These are phyloP conservation scores for Patiria miniata DNA, from an alignment of 35 echinoderm and acorn worm genomes.

Conservation along the genomic window DNA sequence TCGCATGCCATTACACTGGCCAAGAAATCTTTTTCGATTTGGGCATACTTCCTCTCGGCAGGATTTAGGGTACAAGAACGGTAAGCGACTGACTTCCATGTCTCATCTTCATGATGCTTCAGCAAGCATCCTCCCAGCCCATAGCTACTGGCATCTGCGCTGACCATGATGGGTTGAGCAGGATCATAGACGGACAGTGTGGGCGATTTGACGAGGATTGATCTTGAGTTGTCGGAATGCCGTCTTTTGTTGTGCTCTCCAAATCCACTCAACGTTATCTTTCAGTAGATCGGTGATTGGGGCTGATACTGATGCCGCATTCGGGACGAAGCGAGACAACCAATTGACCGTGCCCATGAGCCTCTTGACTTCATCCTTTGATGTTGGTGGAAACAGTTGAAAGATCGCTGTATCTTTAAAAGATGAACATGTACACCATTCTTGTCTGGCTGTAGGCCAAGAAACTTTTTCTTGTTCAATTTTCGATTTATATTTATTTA, in stretches of 20 bases:
- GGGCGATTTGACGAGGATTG: background rate
- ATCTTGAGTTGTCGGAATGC: conserved; percentile 54
- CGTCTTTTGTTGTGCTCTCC: conserved; percentile 32
- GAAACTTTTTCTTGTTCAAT: conserved; percentile 46
- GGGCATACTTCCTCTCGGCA: conserved; percentile 59
- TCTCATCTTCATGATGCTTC: conserved; percentile 40
- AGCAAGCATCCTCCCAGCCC: conserved; percentile 61
- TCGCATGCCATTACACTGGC: conserved; percentile 62
- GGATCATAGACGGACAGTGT: conserved; percentile 58
- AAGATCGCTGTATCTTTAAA: conserved; percentile 46
- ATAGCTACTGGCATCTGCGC: conserved; percentile 58
- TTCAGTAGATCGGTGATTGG: conserved; percentile 53
- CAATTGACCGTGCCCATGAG: conserved; percentile 58
- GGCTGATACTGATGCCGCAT: conserved; percentile 34
- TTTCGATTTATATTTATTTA: conserved; percentile 71
- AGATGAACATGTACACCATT: conserved; percentile 52
- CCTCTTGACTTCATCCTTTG: conserved; percentile 37
- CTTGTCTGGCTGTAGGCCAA: conserved; percentile 61
- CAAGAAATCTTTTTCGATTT: conserved; percentile 73
- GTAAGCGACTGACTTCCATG: conserved; percentile 60
- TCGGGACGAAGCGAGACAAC: conserved; percentile 49
- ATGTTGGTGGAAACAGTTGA: conserved; percentile 32
- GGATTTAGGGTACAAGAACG: conserved; percentile 50
- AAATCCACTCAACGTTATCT: conserved; percentile 46
- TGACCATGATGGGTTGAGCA: conserved; percentile 36